Base-by-base conservation (phyloP, 2,113 vertebrate genomes). In the Halcyon senegalensis region DNA sequence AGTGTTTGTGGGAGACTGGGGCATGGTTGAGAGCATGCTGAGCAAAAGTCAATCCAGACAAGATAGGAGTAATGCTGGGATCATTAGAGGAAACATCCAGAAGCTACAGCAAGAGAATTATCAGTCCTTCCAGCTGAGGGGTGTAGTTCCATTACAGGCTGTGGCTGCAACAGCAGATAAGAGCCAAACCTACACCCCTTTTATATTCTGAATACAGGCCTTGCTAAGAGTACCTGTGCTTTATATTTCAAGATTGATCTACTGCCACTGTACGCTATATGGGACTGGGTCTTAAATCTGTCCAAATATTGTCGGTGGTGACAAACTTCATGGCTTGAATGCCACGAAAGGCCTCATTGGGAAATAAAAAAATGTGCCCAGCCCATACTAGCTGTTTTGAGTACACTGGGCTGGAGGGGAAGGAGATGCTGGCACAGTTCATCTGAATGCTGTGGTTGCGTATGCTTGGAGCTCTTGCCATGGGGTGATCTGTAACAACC, bases 11-110 rank as follows among this genome's bases (percentile, higher is more conserved):
- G 64, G 88, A 93, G 93, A 88, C 87, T 88, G 75, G 85, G 85
- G 93, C 92, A 94, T 80, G 85, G 90, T 55, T 94, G 92, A 96
- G 89, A 95, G 92, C 94, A 39, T 92, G 93, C 93, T 96, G 96
- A 91, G 96, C 93, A 86, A 84, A 96, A 96, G 85, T 96, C 94
- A 95, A 83, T 93, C 79, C 90, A 80, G 74, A 93, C 72, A 80
- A 94, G 93, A 90, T 67, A 93, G 93, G 72, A 94, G 68, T 86
- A 67, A 90, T 92, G 85, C 87, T 92, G 92, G 68, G 72, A 85
- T 94, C 23, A 1, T 96, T 96, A 91, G 50, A 88, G 75, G 87
- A 95, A 95, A 77, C 60, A 64, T 90, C 92, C 90, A 88, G 92
- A 93, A 92, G 79, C 88, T 94, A 59, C 14, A 3, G 79, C 87